These are phyloP conservation scores for Eristalis pertinax DNA, from an alignment of 2,888 invertebrate genomes.

Conservation along the genomic window DNA sequence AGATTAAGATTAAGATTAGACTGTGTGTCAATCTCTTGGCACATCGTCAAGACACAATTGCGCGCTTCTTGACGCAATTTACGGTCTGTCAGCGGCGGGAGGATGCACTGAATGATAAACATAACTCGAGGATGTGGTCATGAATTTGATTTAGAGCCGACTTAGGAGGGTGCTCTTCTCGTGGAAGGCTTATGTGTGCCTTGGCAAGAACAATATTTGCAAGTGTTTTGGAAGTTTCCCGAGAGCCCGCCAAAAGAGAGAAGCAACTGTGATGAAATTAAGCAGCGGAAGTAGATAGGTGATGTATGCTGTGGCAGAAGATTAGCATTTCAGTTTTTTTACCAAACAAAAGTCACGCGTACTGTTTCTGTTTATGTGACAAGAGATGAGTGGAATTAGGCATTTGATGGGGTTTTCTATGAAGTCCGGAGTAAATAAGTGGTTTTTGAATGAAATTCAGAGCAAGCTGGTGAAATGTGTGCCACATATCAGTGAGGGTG, in stretches of 20 bases:
- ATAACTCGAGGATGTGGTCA: background rate
- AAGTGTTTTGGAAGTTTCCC: background rate
- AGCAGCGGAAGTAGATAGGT: background rate
- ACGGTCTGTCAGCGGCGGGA: background rate
- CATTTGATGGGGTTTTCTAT: background rate
- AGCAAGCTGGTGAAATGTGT: background rate
- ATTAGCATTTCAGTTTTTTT: background rate
- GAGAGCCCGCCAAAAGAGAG: background rate
- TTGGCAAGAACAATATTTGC: slow-evolving; percentile 15
- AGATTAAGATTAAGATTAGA: slow-evolving; percentile 53
- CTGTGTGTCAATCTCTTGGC: slow-evolving; percentile 59
- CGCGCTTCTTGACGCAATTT: slow-evolving; percentile 32
- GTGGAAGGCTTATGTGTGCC: background rate
- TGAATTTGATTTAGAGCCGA: slow-evolving; percentile 20
- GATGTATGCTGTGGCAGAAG: background rate
- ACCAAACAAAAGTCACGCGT: background rate
- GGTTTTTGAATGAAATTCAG: background rate
- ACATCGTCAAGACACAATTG: slow-evolving; percentile 54
- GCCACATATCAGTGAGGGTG: background rate
- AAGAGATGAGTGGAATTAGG: background rate
- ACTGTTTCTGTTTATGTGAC: background rate
- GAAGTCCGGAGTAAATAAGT: background rate
- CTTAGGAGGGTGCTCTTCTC: background rate
- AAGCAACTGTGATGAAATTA: background rate
- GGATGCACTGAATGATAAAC: background rate